phyloP scores from a whole-genome alignment of 2,113 vertebrate species.

The Ameiurus melas region DNA sequence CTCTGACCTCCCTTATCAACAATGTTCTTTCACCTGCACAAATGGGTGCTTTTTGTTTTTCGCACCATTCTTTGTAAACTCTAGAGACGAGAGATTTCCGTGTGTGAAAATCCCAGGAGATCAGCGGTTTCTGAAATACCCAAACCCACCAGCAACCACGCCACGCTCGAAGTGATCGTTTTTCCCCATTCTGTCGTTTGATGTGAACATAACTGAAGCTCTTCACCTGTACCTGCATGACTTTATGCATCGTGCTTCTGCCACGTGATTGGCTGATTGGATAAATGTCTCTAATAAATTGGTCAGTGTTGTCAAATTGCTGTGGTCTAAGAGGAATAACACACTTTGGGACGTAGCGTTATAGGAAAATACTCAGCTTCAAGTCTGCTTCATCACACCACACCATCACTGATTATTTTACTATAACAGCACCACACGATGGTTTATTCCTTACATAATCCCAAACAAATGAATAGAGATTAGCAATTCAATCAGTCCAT shows the following conservation, averaged over 20 bases:
- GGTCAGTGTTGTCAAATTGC: not conserved
- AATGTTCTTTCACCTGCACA: not conserved
- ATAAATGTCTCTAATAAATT: not conserved
- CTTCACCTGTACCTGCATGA: no score
- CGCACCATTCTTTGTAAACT: not conserved
- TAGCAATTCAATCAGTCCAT: no score
- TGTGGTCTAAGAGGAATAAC: not conserved
- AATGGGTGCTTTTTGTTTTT: not conserved
- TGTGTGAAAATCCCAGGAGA: no score
- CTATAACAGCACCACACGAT: no score
- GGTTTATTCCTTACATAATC: no score
- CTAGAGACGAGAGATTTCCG: no score
- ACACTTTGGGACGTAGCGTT: not conserved
- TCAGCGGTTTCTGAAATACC: no score
- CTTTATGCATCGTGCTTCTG: no score
- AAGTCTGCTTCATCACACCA: no score
- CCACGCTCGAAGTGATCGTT: not conserved
- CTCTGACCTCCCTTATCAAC: not conserved
- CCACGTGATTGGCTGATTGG: not conserved
- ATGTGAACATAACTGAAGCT: not conserved
- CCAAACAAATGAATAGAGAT: no score
- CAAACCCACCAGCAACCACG: not conserved
- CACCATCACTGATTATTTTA: no score
- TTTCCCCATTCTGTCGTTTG: not conserved
- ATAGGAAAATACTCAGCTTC: not conserved